Evolutionary conservation across 2,797 vertebrate genomes (phyloP), one percentile per base, ranked within the genome.

Genomic region (Myotis findleyi): DNA sequence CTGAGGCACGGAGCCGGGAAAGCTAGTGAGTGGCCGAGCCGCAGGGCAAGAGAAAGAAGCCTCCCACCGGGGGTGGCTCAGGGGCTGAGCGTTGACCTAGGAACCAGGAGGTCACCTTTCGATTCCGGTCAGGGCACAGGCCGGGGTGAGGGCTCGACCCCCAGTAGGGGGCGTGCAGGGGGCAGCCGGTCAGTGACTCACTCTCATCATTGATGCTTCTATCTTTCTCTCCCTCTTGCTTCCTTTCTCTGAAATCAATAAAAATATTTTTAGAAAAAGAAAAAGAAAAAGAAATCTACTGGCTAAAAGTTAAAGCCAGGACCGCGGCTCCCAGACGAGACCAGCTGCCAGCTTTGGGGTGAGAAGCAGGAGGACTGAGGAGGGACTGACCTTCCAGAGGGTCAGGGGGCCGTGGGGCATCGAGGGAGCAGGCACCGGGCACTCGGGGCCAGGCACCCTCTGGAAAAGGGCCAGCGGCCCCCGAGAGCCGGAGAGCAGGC

Each of bases 401-500:
- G 18, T 12, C 18, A 12, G 9, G 6, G 6, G 10, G 30, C 33
- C 18, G 5, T 23, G 75, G 49, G 49, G 18, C 75, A 14, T 23
- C 6, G 4, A 23, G 49, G 49, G n/a, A 23, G 23, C 9, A 14
- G 23, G 85, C 30, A 36, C 85, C 27, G 41, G 59, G 85, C 53
- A 10, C 27, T 4, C 17, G 3, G 77, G 72, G 44, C 13, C 3
- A 3, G n/a, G 73, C 3, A 3, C 47, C 73, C 1, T 7, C 57
- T 2, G 72, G 36, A 16, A 14, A 33, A 71, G 30, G 9, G 68
- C 12, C 17, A 0, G 41, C 41, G 44, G 3, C 2, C 27, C 20
- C 57, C 0, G 17, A 7, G 38, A n/a, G 17, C 38, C 16, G 0
- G 10, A 6, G 8, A 2, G 33, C 1, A 21, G 21, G 33, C 27